phyloP scores from a whole-genome alignment of 1,140 invertebrate species.

The Cyphomyrmex costatus region DNA sequence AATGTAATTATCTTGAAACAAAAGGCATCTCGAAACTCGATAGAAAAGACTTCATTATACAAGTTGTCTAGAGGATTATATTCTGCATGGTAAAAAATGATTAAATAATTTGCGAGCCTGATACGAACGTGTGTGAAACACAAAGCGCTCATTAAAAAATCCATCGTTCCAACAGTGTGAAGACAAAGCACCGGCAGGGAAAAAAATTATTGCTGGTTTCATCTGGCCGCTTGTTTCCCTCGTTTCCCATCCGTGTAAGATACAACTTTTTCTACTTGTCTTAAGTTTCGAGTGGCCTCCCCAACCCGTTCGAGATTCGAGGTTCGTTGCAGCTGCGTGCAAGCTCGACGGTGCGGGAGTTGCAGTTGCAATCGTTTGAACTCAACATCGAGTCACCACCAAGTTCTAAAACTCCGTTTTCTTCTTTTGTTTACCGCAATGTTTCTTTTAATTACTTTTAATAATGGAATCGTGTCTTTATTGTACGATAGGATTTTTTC shows the following conservation, averaged over 20 bases:
- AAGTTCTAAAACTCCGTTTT: not conserved
- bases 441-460: constrained; percentile 24
- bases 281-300: constrained; percentile 44
- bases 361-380: constrained; percentile 8
- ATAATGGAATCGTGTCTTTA: not conserved
- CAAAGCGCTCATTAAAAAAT: constrained; percentile 22
- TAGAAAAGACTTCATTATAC: not conserved
- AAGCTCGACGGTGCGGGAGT: not conserved
- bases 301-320: not conserved
- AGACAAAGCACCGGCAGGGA: not conserved
- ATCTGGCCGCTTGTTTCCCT: not conserved
- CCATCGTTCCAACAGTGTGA: not conserved
- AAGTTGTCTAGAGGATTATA: not conserved
- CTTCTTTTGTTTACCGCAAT: not conserved
- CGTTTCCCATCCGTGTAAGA: not conserved
- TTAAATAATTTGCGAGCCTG: constrained; percentile 21
- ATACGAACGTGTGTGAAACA: constrained; percentile 1
- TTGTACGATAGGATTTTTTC: not conserved
- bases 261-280: constrained; percentile 47
- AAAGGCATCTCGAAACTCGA: constrained; percentile 2
- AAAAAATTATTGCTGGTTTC: constrained; percentile 37
- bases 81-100: not conserved
- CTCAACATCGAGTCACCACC: not conserved
- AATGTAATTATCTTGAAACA: not conserved
- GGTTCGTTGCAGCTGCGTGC: constrained; percentile 29